Evolutionary conservation across 2,797 vertebrate genomes (phyloP), one percentile per base, ranked within the genome.

Genomic region (Melopsittacus undulatus): DNA sequence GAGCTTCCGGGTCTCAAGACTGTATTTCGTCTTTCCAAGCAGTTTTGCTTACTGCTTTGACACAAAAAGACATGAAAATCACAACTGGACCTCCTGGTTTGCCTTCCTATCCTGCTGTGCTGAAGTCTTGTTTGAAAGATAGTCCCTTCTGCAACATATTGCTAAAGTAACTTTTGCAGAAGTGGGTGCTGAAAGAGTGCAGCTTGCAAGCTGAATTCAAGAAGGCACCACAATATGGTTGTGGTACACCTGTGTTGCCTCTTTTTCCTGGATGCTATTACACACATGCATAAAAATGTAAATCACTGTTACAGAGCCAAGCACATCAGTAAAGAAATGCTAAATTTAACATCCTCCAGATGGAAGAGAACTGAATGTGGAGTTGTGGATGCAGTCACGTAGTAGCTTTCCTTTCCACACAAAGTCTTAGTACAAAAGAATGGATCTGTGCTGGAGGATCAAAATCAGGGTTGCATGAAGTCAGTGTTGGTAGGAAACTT

Each of bases 351-450:
- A 0, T 52, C 23, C 40, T 52, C 23, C 43, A 46, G 48, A 29
- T 81, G 73, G 64, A 43, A 67, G 51, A 24, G 21, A 48, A 57
- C 30, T 11, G 56, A 67, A 23, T n/a, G 46, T 34, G 18, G 9
- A 75, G 69, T 14, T 49, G 32, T 52, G 34, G 32, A 6, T 62
- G 72, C 51, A 21, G 51, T 40, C 43, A 22, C 4, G 2, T 19
- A 8, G n/a, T 21, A 32, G 30, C 23, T 45, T 21, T 40, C 18
- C 45, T 69, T 40, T 73, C 11, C 40, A 5, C 0, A 0, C 19
- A 17, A 21, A 45, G 5, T 7, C 45, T 15, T 32, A 15, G 40
- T 22, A 14, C 7, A 51, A 22, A 45, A 45, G 32, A 49, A 10
- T 23, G 54, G 21, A 49, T 26, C 34, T 11, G 10, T 45, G 40